Percentiles rank a stretch among this genome's conserved stretches.
These are phyloP conservation scores for Myotis planiceps DNA, from an alignment of 2,797 vertebrate genomes.

Conservation along the genomic window DNA sequence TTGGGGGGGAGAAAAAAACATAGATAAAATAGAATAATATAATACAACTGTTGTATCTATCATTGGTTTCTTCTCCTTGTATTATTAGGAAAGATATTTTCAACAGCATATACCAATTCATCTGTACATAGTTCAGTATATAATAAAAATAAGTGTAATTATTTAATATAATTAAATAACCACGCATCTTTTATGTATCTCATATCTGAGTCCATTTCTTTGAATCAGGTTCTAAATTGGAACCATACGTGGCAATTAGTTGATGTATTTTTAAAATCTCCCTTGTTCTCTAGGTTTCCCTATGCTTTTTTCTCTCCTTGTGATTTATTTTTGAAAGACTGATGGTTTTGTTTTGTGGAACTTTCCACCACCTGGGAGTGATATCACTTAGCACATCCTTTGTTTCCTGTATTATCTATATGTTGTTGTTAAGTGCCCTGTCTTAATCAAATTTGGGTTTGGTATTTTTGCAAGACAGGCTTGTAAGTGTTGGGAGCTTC, in stretches of 20 bases:
- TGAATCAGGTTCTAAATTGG: not conserved
- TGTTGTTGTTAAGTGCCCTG: not conserved
- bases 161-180: not conserved
- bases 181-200: not conserved
- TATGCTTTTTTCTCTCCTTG: not conserved
- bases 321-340: not conserved
- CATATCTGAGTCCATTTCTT: not conserved
- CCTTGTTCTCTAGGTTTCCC: not conserved
- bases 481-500: not conserved
- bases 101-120: not conserved
- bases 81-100: not conserved
- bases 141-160: not conserved
- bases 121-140: not conserved
- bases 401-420: not conserved
- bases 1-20: not conserved
- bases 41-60: not conserved
- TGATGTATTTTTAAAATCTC: not conserved
- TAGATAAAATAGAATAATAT: not conserved
- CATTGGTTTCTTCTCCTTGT: not conserved
- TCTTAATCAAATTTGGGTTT: not conserved
- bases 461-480: not conserved
- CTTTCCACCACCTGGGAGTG: not conserved
- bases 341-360: not conserved
- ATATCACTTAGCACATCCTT: not conserved
- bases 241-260: not conserved